Evolutionary conservation across 1,140 invertebrate genomes (phyloP).

Genomic region (Scaptomyza graminum): DNA sequence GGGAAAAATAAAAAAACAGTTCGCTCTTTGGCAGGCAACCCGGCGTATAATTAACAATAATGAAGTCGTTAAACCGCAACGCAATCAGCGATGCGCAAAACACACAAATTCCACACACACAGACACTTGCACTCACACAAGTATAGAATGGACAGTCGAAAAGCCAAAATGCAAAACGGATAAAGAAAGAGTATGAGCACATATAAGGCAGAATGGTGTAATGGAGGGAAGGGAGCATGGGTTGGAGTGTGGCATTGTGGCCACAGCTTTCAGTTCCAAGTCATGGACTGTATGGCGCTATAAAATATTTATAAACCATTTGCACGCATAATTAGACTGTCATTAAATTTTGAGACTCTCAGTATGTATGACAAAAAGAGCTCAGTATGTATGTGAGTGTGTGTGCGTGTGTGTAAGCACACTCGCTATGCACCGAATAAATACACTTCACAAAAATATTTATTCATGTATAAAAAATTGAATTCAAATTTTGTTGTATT

Average conservation of each 20-base stretch:
- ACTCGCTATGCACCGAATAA: no score
- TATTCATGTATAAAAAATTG: neutral
- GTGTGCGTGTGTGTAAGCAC: neutral
- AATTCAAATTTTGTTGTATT: no score
- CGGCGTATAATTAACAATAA: constrained; percentile 80
- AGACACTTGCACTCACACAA: constrained; percentile 16
- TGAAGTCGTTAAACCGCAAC: constrained; percentile 82
- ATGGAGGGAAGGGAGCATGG: neutral
- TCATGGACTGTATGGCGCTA: constrained; percentile 60
- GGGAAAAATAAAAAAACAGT: neutral
- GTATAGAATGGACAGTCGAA: constrained; percentile 38
- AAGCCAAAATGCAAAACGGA: constrained; percentile 59
- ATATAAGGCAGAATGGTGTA: neutral
- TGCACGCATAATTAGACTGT: constrained; percentile 82
- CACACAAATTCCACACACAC: constrained; percentile 52
- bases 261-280: constrained; percentile 44
- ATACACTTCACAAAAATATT: neutral
- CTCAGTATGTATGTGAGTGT: neutral
- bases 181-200: constrained; percentile 8
- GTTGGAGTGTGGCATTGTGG: constrained; percentile 17
- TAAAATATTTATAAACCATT: constrained; percentile 82
- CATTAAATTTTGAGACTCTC: constrained; percentile 78
- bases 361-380: neutral
- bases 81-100: constrained; percentile 82
- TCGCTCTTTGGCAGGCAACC: constrained; percentile 47